Percentiles rank a stretch among this genome's conserved stretches.
Evolutionary conservation across 2,797 vertebrate genomes (phyloP).

Genomic region (Enteromius trimaculatus): DNA sequence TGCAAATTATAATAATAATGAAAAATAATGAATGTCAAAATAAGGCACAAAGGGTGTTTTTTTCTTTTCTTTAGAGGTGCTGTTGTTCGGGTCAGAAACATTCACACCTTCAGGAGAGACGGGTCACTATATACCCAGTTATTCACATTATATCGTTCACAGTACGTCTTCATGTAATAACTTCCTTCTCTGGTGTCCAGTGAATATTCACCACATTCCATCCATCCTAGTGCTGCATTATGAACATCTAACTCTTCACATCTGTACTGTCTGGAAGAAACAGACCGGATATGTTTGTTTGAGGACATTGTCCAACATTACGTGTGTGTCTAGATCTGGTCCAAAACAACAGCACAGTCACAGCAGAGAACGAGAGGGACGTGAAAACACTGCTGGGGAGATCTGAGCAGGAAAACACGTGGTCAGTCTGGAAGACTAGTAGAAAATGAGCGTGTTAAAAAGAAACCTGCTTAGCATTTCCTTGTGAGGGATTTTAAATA

Average conservation of each 20-base stretch:
- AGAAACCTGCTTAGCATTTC: constrained; percentile 20
- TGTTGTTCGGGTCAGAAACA: not conserved
- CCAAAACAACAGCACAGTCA: constrained; percentile 15
- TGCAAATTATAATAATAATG: no score
- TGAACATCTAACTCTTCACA: not conserved
- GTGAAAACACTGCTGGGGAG: not conserved
- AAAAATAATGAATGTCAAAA: not conserved
- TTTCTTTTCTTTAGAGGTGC: not conserved
- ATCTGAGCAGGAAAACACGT: not conserved
- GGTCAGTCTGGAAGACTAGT: constrained; percentile 14
- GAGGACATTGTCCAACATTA: constrained; percentile 36
- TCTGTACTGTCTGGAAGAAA: constrained; percentile 10
- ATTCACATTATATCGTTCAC: constrained; percentile 54
- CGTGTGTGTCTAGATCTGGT: not conserved
- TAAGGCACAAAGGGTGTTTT: constrained; percentile 47
- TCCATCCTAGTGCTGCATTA: not conserved
- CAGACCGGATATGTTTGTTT: constrained; percentile 23
- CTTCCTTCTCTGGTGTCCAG: not conserved
- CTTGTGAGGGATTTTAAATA: constrained; percentile 1
- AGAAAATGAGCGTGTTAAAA: not conserved
- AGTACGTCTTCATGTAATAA: constrained; percentile 26
- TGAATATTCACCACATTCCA: not conserved
- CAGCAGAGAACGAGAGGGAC: not conserved
- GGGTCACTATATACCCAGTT: not conserved
- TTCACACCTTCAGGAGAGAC: not conserved